phyloP scores from a whole-genome alignment of 2,113 vertebrate genomes.

The Heterotis niloticus region DNA sequence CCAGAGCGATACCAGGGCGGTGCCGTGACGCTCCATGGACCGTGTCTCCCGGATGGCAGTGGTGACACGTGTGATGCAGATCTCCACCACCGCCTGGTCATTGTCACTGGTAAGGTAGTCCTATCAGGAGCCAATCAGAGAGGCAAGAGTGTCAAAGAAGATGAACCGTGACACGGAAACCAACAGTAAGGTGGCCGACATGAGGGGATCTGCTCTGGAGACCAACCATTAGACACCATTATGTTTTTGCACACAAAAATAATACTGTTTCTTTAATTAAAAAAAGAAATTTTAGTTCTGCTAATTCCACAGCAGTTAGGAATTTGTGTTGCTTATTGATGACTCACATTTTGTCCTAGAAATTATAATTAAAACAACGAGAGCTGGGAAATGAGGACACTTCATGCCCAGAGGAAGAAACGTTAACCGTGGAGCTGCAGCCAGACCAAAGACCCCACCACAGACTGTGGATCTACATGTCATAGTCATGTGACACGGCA shows the following conservation, averaged over 20 bases:
- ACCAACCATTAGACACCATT: too few relatives aligned
- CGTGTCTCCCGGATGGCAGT: constrained; percentile 85
- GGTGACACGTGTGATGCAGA: constrained; percentile 91
- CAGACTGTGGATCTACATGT: not conserved
- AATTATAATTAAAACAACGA: constrained; percentile 9
- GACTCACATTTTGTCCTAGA: not conserved
- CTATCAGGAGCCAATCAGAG: constrained; percentile 52
- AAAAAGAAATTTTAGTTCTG: not conserved
- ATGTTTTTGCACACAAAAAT: too few relatives aligned
- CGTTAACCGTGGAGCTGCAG: not conserved
- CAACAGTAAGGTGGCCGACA: too few relatives aligned
- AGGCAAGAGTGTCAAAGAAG: not conserved
- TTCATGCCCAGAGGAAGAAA: constrained; percentile 8
- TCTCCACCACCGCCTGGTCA: constrained; percentile 94
- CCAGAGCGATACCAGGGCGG: constrained; percentile 85
- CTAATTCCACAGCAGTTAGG: not conserved
- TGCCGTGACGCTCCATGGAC: constrained; percentile 79
- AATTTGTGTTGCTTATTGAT: not conserved
- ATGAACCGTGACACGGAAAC: too few relatives aligned
- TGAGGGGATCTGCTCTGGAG: too few relatives aligned
- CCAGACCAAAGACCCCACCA: not conserved
- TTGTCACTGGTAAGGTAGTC: constrained; percentile 93
- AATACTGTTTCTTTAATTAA: not conserved
- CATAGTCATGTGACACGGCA: not conserved
- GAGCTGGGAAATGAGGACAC: constrained; percentile 14